These are phyloP conservation scores for Hycleus phaleratus DNA, from an alignment of 1,140 invertebrate genomes.

Conservation along the genomic window DNA sequence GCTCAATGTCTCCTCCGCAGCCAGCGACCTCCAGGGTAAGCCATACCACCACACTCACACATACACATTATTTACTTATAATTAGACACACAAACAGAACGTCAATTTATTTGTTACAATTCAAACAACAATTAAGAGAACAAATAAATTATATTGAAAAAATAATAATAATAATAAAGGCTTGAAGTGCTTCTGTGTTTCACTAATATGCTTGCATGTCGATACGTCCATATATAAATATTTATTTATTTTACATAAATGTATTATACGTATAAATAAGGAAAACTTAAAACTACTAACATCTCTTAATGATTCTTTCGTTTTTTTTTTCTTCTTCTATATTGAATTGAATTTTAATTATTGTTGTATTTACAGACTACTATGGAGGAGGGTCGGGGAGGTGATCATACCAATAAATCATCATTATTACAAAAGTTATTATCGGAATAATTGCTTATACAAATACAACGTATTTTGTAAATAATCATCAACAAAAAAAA, in stretches of 20 bases:
- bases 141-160: too few species aligned
- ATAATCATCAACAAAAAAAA: too few species aligned
- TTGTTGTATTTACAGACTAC: constrained; percentile 53
- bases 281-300: too few species aligned
- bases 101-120: constrained; percentile 1
- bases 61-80: neutral
- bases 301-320: too few species aligned
- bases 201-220: constrained; percentile 26
- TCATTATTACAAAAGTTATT: constrained; percentile 69
- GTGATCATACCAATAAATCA: constrained; percentile 55
- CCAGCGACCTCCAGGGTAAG: constrained; percentile 54
- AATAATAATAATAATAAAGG: neutral
- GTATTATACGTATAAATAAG: neutral
- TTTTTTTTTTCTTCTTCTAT: too few species aligned
- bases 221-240: constrained; percentile 1
- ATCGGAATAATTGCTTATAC: constrained; percentile 56
- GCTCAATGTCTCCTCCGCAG: constrained; percentile 43
- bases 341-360: neutral
- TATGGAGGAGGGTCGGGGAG: constrained; percentile 62
- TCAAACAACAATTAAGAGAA: too few species aligned
- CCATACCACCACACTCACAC: constrained; percentile 41
- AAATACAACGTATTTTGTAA: too few species aligned
- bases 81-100: too few species aligned
- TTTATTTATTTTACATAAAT: neutral
- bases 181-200: constrained; percentile 26